Conservation (phyloP, 2,888 invertebrate genomes). For the Scotopteryx bipunctaria region DNA sequence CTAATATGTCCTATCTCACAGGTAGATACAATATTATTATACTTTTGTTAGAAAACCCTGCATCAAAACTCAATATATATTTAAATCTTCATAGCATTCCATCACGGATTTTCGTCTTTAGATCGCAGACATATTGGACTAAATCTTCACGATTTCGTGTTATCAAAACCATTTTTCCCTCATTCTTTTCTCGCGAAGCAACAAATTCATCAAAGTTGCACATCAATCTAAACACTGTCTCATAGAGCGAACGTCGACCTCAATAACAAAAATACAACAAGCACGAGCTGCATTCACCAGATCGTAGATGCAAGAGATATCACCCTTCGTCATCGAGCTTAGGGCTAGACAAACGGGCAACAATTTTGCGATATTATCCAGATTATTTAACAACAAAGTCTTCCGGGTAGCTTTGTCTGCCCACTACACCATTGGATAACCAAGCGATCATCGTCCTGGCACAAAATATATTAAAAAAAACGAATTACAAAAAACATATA, state of each 20-base stretch:
- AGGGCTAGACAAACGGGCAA: slow-evolving; percentile 18
- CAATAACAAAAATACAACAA: slow-evolving; percentile 54
- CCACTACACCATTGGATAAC: too few relatives aligned
- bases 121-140: slow-evolving; percentile 11
- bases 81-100: neutral
- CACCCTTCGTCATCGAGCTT: slow-evolving; percentile 49
- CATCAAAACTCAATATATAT: neutral
- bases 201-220: slow-evolving; percentile 36
- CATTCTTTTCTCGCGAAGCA: slow-evolving; percentile 29
- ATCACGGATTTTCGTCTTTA: slow-evolving; percentile 7
- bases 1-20: too few relatives aligned
- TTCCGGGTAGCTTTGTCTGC: too few relatives aligned
- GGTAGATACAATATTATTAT: neutral
- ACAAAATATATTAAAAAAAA: too few relatives aligned
- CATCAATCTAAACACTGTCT: slow-evolving; percentile 41
- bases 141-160: slow-evolving; percentile 12
- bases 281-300: slow-evolving; percentile 57
- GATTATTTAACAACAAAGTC: too few relatives aligned
- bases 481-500: too few relatives aligned
- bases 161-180: slow-evolving; percentile 27
- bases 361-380: neutral
- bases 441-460: too few relatives aligned
- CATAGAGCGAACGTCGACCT: slow-evolving; percentile 53
- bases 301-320: slow-evolving; percentile 53
- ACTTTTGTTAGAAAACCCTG: too few relatives aligned